Conservation (phyloP, 2,888 invertebrate species). For the Seira sanloemensis region DNA sequence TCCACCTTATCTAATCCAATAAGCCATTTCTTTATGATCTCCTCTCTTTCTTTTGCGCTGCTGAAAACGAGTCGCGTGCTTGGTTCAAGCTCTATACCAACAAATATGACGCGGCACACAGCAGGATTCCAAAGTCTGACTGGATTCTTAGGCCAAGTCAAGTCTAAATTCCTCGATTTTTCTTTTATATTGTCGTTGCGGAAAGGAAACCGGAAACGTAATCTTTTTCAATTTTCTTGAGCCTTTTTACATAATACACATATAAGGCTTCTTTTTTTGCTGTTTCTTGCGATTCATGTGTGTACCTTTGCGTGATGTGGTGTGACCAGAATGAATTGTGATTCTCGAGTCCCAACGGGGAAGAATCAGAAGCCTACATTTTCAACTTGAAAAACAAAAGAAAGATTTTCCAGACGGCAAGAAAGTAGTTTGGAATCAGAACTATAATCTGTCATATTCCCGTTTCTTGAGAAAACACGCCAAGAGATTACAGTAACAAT, state of each 20-base stretch:
- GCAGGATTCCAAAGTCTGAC: background rate
- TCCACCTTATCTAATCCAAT: slow-evolving; percentile 40
- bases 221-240: background rate
- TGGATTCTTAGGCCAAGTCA: background rate
- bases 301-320: background rate
- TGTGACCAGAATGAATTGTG: background rate
- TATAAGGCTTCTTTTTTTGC: no score
- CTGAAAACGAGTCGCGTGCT: background rate
- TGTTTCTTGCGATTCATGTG: background rate
- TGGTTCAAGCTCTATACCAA: background rate
- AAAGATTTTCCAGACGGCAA: no score
- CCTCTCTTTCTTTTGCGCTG: background rate
- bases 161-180: background rate
- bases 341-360: background rate
- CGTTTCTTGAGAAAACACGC: no score
- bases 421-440: no score
- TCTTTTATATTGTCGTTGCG: background rate
- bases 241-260: background rate
- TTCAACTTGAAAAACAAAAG: no score
- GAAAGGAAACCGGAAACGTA: background rate
- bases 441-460: no score
- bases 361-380: background rate
- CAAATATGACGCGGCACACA: background rate
- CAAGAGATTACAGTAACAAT: no score
- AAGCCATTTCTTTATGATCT: slow-evolving; percentile 44